Evolutionary conservation across 2,888 invertebrate genomes (phyloP), one percentile per base, ranked within the genome.

Genomic region (Oligia strigilis): DNA sequence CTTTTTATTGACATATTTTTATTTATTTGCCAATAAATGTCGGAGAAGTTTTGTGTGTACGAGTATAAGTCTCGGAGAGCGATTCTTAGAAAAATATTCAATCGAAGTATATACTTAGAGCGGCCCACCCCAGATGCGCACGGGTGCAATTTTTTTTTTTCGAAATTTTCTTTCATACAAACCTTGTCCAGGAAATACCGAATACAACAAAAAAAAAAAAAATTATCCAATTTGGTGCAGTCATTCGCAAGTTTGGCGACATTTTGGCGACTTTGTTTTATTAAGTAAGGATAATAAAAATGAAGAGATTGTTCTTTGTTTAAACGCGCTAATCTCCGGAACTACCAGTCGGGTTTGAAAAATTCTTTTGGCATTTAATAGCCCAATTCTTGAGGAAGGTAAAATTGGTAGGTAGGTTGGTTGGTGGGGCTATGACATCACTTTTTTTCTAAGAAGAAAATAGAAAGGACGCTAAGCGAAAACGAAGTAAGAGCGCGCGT

Each of bases 11-110:
- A 75, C 29, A 73, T 4, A 36, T 60, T 74, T 67, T 58, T 67
- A 76, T 78, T 64, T 67, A 81, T 76, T 72, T 64, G 36, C 36
- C 65, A 74, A 71, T 75, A 78, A 75, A 43, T 58, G 77, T 64
- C 46, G 6, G 23, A n/a, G 5, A 55, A 17, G 9, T 64, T 55
- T 64, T 23, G 9, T 72, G 36, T 17, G 40, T 55, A n/a, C n/a
- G n/a, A n/a, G n/a, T n/a, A 19, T 11, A 52, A 6, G 75, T 29
- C 8, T 46, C 1, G 11, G 46, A 46, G 46, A 4, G n/a, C 13
- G 5, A 55, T 23, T 52, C 52, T 36, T 17, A 36, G 8, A 55
- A 46, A 46, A 65, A 52, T 8, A 43, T 62, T 58, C 3, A 43
- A 43, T 52, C 5, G 1, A 23, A 8, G 19, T 55, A 2, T 55